A percentile compares a stretch with the other conserved stretches of the same genome.
phyloP scores from a whole-genome alignment of 2,113 vertebrate species.

The Spheniscus mendiculus region DNA sequence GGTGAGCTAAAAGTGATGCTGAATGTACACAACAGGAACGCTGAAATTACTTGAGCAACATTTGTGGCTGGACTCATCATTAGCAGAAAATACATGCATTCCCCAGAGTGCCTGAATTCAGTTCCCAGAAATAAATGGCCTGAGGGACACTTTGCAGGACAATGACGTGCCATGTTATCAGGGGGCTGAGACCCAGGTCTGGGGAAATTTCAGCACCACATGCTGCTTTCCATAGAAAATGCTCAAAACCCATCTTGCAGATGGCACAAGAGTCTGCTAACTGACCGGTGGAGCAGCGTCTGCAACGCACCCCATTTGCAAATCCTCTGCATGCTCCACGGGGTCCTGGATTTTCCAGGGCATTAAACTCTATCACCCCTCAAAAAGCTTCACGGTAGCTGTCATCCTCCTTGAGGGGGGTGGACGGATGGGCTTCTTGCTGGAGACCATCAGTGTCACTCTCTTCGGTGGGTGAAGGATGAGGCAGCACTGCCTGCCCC shows the following conservation, averaged over 20 bases:
- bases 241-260: fast-evolving
- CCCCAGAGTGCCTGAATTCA: too few relatives aligned
- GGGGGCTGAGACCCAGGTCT: too few relatives aligned
- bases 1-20: fast-evolving
- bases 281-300: fast-evolving
- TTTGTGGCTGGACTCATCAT: not conserved
- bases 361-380: not conserved
- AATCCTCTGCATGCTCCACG: not conserved
- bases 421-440: not conserved
- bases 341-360: conserved; percentile 14
- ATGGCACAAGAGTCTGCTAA: not conserved
- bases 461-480: not conserved
- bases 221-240: not conserved
- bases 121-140: not conserved
- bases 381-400: not conserved
- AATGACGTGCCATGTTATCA: fast-evolving
- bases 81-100: fast-evolving
- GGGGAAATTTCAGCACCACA: not conserved
- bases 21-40: fast-evolving
- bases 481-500: fast-evolving
- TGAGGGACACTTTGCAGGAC: fast-evolving
- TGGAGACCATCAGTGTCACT: not conserved
- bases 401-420: not conserved
- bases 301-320: not conserved
- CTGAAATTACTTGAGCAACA: not conserved